Base-by-base conservation (phyloP, 2,888 invertebrate species). In the Andrena camellia region DNA sequence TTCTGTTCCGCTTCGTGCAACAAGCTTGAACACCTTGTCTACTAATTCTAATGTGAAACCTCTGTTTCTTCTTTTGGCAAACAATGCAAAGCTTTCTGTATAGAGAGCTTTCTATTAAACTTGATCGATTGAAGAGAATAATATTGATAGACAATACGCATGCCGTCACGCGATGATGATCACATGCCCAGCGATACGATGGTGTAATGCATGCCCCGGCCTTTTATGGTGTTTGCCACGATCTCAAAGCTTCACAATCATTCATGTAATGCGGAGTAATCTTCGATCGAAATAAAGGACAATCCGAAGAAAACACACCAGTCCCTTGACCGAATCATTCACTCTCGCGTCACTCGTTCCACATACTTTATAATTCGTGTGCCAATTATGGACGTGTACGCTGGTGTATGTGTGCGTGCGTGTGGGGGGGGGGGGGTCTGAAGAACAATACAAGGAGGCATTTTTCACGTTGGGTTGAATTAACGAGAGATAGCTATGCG, bases 381-480 rank as follows among this genome's bases (percentile, higher is more conserved):
- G 69, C 59, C 73, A 72, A 23, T 8, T 20, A 57, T 75, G 81
- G 74, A 74, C 88, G 74, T 88, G 83, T 90, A 84, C 86, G 42
- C 66, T 89, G 42, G 17, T 42, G 42, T 42, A 17, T 42, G 42
- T 42, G 26, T 26, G 57, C 57, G 57, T 57, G 57, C 23, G 57
- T 57, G 57, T 57, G 89, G 54, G 88, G 87, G 89, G 87, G 89
- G 87, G 82, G 33, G 42, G 42, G 42, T 17, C 42, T 42, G 42
- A 42, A 86, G 59, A 83, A 82, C 79, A 81, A 88, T 89, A 90
- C 88, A 88, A 86, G 90, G 90, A 91, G 90, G 90, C 90, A 91
- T 91, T 84, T 89, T 90, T 89, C 90, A 92, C 89, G 89, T 89
- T 92, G 91, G 92, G 92, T 89, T 90, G 85, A 84, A 88, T 86